Evolutionary conservation across 92 coral and sea anemone genomes (phyloP).

Genomic region (Porites cylindrica): DNA sequence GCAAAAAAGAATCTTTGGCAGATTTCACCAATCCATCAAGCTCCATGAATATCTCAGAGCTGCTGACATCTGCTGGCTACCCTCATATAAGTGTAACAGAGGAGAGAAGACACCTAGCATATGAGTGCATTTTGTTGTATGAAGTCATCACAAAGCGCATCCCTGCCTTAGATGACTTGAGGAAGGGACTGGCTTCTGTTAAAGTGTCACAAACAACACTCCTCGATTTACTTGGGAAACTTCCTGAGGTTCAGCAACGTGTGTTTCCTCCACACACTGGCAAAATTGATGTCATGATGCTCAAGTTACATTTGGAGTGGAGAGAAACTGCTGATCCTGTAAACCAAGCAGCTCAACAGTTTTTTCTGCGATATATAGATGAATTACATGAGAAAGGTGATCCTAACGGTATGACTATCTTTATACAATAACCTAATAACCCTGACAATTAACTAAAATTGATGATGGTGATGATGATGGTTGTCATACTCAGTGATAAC

Average conservation of each 20-base stretch:
- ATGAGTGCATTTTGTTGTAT: constrained; percentile 44
- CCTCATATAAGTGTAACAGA: constrained; percentile 34
- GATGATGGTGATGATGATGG: too few relatives aligned
- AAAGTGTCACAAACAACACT: constrained; percentile 36
- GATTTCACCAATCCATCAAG: constrained; percentile 26
- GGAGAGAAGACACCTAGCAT: constrained; percentile 31
- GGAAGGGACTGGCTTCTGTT: constrained; percentile 40
- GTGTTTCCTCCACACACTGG: constrained; percentile 8
- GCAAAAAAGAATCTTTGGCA: constrained; percentile 12
- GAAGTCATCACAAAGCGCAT: constrained; percentile 48
- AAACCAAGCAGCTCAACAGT: background rate
- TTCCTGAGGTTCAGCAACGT: constrained; percentile 19
- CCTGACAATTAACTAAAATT: too few relatives aligned
- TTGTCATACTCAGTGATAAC: too few relatives aligned
- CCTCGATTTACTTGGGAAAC: constrained; percentile 17
- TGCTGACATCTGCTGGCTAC: constrained; percentile 46
- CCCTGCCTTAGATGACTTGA: constrained; percentile 52
- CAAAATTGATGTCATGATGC: background rate
- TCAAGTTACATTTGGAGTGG: constrained; percentile 6
- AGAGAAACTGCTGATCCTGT: background rate
- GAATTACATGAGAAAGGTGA: constrained; percentile 31
- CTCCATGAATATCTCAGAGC: constrained; percentile 27
- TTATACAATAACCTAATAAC: too few relatives aligned
- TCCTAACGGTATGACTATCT: background rate
- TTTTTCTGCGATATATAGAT: constrained; percentile 23